Conservation (phyloP, 2,113 vertebrate genomes). For the Gopherus evgoodei region DNA sequence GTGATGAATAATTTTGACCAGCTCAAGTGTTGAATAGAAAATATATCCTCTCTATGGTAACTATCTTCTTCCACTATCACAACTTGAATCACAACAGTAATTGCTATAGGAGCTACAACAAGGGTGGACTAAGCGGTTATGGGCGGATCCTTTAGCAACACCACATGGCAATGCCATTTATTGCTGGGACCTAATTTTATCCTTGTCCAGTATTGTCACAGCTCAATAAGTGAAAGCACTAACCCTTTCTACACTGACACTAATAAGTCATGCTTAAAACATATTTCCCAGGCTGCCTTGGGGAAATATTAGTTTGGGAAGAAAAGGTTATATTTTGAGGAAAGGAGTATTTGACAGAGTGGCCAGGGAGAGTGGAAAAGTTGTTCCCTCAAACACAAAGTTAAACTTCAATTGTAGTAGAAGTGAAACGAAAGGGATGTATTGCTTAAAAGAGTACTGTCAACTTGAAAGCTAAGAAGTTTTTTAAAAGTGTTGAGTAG, state of each 20-base stretch:
- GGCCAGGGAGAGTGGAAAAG: neutral
- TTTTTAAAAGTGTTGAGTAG: rapidly evolving
- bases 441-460: neutral
- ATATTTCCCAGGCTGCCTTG: neutral
- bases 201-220: neutral
- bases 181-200: neutral
- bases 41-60: neutral
- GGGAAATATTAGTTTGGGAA: neutral
- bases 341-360: neutral
- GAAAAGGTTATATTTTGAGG: neutral
- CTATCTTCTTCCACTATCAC: neutral
- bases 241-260: neutral
- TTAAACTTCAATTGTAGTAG: neutral
- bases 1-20: rapidly evolving
- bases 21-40: rapidly evolving
- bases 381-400: neutral
- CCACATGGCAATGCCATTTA: neutral
- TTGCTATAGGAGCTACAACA: neutral
- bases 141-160: neutral
- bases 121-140: neutral
- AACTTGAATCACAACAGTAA: neutral
- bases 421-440: neutral
- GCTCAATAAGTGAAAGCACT: neutral
- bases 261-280: neutral
- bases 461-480: too few relatives aligned